A percentile compares a stretch with the other conserved stretches of the same genome.
These are phyloP conservation scores for Trichopoda pennipes DNA, from an alignment of 2,888 invertebrate species.

Conservation along the genomic window DNA sequence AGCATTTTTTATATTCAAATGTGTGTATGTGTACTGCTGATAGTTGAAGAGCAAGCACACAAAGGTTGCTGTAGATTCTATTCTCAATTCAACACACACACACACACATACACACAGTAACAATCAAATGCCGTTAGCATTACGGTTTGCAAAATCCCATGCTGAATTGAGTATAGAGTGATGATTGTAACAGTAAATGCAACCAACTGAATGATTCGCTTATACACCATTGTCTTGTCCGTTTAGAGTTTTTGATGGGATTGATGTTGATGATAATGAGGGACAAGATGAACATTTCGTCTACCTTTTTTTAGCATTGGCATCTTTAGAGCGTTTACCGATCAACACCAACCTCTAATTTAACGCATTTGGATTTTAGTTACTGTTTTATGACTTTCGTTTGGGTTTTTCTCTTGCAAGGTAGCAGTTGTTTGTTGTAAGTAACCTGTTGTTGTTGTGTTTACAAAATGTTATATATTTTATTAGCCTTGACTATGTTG, in stretches of 20 bases:
- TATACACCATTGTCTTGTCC: slow-evolving; percentile 79
- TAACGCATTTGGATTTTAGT: slow-evolving; percentile 57
- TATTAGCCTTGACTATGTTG: slow-evolving; percentile 58
- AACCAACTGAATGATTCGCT: slow-evolving; percentile 79
- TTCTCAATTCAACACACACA: background rate
- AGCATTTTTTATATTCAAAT: slow-evolving; percentile 9
- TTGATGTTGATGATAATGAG: slow-evolving; percentile 32
- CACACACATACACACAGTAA: background rate
- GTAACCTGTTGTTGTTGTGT: slow-evolving; percentile 59
- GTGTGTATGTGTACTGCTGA: background rate
- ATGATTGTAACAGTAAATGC: slow-evolving; percentile 71
- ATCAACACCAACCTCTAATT: slow-evolving; percentile 27
- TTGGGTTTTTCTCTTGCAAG: slow-evolving; percentile 1
- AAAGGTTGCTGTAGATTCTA: slow-evolving; percentile 12
- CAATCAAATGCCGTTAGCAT: slow-evolving; percentile 14
- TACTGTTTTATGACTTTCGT: slow-evolving; percentile 62
- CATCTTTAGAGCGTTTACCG: slow-evolving; percentile 14
- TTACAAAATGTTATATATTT: slow-evolving; percentile 59
- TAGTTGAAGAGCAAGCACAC: slow-evolving; percentile 12
- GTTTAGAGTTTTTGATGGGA: slow-evolving; percentile 58
- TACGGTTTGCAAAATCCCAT: slow-evolving; percentile 44
- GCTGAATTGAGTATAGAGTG: slow-evolving; percentile 65
- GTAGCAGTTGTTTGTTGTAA: slow-evolving; percentile 16
- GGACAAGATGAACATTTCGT: slow-evolving; percentile 39
- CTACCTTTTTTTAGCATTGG: slow-evolving; percentile 54